Conservation (phyloP, 2,888 invertebrate genomes). For the Synanthedon myopaeformis region DNA sequence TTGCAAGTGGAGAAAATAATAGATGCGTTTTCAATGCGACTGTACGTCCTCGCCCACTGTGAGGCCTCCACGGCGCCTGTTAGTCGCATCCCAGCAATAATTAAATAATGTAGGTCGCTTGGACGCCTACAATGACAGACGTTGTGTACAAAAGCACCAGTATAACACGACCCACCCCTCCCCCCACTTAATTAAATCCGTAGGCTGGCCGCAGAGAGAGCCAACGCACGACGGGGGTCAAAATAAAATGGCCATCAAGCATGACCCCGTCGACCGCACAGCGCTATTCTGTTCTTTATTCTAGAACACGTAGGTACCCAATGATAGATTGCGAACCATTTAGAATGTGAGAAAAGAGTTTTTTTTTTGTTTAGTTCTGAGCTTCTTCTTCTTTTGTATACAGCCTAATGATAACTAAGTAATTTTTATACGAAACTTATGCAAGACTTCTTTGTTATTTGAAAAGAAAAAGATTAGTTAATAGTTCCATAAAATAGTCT, state of each 20-base stretch:
- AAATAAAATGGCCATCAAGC: constrained; percentile 21
- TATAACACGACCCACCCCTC: constrained; percentile 25
- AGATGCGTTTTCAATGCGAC: constrained; percentile 17
- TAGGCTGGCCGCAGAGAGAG: constrained; percentile 6
- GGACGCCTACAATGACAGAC: constrained; percentile 54
- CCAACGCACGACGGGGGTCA: constrained; percentile 21
- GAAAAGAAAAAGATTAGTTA: no score
- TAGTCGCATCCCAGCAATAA: constrained; percentile 60
- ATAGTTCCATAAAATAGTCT: no score
- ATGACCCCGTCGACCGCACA: constrained; percentile 37
- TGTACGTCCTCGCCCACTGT: constrained; percentile 41
- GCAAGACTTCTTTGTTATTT: no score
- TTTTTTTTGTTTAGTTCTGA: no score
- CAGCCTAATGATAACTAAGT: neutral
- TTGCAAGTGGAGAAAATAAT: constrained; percentile 1
- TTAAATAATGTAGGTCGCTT: constrained; percentile 63
- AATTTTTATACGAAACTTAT: no score
- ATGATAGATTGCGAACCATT: constrained; percentile 16
- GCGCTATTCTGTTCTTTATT: constrained; percentile 45
- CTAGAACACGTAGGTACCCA: constrained; percentile 19
- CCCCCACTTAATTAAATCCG: constrained; percentile 28
- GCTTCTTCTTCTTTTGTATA: no score
- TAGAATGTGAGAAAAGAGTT: constrained; percentile 6
- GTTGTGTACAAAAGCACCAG: constrained; percentile 31
- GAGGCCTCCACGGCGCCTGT: constrained; percentile 52